phyloP scores from a whole-genome alignment of 2,888 invertebrate genomes.

The Sicus ferrugineus region DNA sequence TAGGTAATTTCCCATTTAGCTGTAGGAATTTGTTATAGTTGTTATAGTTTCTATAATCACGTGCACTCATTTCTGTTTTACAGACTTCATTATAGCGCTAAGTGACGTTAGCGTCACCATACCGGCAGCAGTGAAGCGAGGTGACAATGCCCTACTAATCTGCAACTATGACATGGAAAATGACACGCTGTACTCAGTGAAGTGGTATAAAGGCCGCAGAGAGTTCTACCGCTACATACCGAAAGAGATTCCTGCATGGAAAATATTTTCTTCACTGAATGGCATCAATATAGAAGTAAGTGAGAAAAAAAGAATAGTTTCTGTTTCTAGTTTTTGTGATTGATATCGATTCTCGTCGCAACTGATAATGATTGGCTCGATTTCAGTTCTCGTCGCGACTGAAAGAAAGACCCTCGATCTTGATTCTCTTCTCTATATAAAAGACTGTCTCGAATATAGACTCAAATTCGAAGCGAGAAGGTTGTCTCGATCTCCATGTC shows the following conservation, averaged over 20 bases:
- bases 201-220: constrained; percentile 84
- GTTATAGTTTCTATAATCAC: too few relatives aligned
- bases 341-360: too few relatives aligned
- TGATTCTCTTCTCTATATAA: too few relatives aligned
- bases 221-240: constrained; percentile 88
- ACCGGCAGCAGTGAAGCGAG: constrained; percentile 73
- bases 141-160: constrained; percentile 72
- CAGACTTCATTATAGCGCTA: constrained; percentile 62
- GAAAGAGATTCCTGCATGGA: constrained; percentile 74
- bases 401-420: too few relatives aligned
- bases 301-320: constrained; percentile 25
- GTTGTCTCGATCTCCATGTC: too few relatives aligned
- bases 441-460: too few relatives aligned
- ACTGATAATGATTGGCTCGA: too few relatives aligned
- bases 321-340: too few relatives aligned
- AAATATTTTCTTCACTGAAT: constrained; percentile 72
- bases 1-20: too few relatives aligned
- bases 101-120: constrained; percentile 74
- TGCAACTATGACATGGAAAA: constrained; percentile 84
- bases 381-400: too few relatives aligned
- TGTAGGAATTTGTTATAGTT: too few relatives aligned
- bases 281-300: constrained; percentile 83
- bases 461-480: too few relatives aligned
- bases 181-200: constrained; percentile 84
- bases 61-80: constrained; percentile 35